Evolutionary conservation across 2,888 invertebrate genomes (phyloP).

Genomic region (Brenthis ino): DNA sequence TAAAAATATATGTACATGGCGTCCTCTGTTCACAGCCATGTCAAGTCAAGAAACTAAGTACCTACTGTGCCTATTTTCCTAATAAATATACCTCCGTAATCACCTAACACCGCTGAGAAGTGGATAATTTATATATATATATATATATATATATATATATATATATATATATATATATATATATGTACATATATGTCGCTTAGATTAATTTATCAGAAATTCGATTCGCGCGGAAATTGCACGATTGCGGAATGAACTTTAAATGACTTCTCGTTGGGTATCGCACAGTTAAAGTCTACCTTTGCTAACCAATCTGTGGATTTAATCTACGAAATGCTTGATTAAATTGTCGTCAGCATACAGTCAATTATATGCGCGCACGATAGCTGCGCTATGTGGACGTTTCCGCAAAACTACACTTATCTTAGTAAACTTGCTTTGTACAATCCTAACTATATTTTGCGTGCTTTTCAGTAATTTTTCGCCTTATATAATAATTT

Average conservation of each 20-base stretch:
- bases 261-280: neutral
- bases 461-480: no score
- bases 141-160: no score
- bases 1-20: no score
- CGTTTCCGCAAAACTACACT: no score
- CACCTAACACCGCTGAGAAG: no score
- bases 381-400: neutral
- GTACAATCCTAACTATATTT: no score
- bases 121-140: neutral
- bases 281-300: neutral
- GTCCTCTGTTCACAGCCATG: no score
- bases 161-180: neutral
- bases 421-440: no score
- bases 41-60: no score
- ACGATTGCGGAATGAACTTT: neutral
- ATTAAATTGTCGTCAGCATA: conserved; percentile 2
- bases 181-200: neutral
- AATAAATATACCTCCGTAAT: no score
- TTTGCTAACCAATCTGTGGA: neutral
- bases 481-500: no score
- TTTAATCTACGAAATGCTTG: neutral
- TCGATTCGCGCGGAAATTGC: neutral
- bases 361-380: neutral
- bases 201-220: neutral
- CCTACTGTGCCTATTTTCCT: no score